These are phyloP conservation scores for Spilarctia lutea DNA, from an alignment of 2,888 invertebrate species.

Conservation along the genomic window DNA sequence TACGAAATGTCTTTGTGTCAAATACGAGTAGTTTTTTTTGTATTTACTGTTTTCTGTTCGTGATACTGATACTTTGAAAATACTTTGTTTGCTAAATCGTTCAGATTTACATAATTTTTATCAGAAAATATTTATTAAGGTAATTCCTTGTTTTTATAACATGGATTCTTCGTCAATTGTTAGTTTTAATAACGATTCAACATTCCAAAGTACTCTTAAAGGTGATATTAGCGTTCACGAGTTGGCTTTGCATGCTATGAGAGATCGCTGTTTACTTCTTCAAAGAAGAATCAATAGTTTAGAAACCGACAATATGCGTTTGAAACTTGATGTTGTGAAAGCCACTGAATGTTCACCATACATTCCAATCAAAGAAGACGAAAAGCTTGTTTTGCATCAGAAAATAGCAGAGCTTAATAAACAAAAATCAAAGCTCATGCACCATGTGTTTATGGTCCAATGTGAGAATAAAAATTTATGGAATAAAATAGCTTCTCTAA, in stretches of 20 bases:
- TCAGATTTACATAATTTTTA: slow-evolving; percentile 1
- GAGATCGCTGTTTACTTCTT: slow-evolving; percentile 92
- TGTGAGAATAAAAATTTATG: slow-evolving; percentile 93
- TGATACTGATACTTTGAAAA: neutral
- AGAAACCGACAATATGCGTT: slow-evolving; percentile 91
- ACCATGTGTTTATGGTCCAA: slow-evolving; percentile 93
- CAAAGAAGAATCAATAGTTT: slow-evolving; percentile 90
- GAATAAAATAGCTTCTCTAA: slow-evolving; percentile 89
- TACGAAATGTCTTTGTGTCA: neutral
- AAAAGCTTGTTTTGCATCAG: slow-evolving; percentile 84
- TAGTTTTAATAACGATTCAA: slow-evolving; percentile 82
- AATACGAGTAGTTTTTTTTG: neutral
- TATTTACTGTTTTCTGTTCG: neutral
- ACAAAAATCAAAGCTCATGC: slow-evolving; percentile 91
- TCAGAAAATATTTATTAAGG: neutral
- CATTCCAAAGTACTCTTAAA: slow-evolving; percentile 78
- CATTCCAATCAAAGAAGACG: slow-evolving; percentile 75
- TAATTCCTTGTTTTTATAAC: neutral
- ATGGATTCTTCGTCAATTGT: slow-evolving; percentile 83
- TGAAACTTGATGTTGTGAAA: slow-evolving; percentile 79
- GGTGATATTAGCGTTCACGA: slow-evolving; percentile 88
- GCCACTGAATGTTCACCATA: slow-evolving; percentile 64
- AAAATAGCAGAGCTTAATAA: slow-evolving; percentile 90
- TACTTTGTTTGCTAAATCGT: neutral
- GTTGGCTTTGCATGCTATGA: slow-evolving; percentile 93